These are phyloP conservation scores for Pseudopodoces humilis DNA, from an alignment of 2,113 vertebrate genomes.

Conservation along the genomic window DNA sequence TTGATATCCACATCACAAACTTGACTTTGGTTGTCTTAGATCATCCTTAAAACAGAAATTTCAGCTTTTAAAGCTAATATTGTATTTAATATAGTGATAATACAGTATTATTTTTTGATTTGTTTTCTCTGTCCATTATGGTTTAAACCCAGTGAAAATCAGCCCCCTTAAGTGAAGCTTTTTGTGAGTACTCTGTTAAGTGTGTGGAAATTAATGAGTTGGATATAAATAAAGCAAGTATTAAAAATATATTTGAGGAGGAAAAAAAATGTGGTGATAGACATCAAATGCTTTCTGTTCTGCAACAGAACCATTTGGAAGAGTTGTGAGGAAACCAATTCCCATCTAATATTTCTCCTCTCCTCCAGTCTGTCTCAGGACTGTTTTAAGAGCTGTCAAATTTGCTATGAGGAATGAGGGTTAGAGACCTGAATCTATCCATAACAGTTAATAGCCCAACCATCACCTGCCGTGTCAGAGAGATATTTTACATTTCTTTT, in stretches of 20 bases:
- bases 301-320: not conserved
- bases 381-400: not conserved
- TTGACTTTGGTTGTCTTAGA: not conserved
- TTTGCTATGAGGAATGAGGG: not conserved
- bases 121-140: not conserved
- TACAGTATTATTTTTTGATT: not conserved
- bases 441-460: not conserved
- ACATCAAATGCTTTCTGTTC: not conserved
- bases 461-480: not conserved
- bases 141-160: not conserved
- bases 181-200: not conserved
- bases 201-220: not conserved
- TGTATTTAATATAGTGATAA: not conserved
- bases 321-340: not conserved
- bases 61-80: not conserved
- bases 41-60: not conserved
- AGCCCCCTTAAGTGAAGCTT: not conserved
- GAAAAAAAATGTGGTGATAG: not conserved
- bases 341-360: not conserved
- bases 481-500: slow-evolving; percentile 11
- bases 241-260: not conserved
- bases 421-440: not conserved
- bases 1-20: not conserved
- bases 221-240: not conserved
- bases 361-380: not conserved